Evolutionary conservation across 1,140 invertebrate genomes (phyloP), one percentile per base, ranked within the genome.

Genomic region (Drosophila littoralis): DNA sequence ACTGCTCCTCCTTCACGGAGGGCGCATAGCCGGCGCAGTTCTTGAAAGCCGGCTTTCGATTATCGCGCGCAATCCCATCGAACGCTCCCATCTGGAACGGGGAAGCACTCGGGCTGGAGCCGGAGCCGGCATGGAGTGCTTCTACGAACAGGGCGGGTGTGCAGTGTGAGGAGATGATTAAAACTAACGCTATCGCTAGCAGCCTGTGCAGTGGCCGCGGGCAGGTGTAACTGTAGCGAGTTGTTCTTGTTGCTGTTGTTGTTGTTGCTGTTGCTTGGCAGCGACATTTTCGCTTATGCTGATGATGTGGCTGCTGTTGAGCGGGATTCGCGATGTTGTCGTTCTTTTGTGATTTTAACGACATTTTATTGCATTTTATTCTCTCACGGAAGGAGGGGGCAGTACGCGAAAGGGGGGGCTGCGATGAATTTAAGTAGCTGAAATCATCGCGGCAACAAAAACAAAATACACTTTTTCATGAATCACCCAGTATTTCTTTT

Each of bases 31-130:
- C 92, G 40, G 93, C 93, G 90, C 96, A 97, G 65, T 95, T 93
- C 10, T 92, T 93, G 76, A 97, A 96, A 35, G 94, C 93, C 4
- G 96, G 96, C 81, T 96, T 96, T 70, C 95, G 94, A 86, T 95
- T 96, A 75, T 95, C 93, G 13, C 59, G 63, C 22, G 59, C 58
- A 17, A 60, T 86, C 32, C 74, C 75, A 17, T 60, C 77, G 55
- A 71, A 65, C 28, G 52, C 64, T 42, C 60, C 54, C 28, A 55
- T 43, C 5, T 77, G 73, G 1, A 71, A 55, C 10, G 69, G 51
- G 45, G 65, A 7, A 32, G 28, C 6, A 8, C 57, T 38, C 5
- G 63, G 28, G n/a, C 40, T 60, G 38, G 51, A 60, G 10, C 55
- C 60, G 15, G 32, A 8, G 42, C 10, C 28, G 32, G 63, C 46